These are phyloP conservation scores for Sceloporus tristichus DNA, from an alignment of 2,113 vertebrate species.

Conservation along the genomic window DNA sequence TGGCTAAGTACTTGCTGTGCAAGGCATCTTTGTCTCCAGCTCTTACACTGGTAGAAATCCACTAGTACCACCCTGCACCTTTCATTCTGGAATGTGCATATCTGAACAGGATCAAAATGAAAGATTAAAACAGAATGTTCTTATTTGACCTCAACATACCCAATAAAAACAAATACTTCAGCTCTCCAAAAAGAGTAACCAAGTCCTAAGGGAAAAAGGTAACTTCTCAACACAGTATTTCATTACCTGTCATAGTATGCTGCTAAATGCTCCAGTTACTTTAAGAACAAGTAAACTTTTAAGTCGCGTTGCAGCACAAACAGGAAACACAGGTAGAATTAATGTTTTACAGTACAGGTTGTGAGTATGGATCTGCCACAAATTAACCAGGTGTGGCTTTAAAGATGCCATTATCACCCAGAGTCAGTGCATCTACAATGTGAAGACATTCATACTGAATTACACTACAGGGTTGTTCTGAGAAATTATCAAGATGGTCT, in stretches of 20 bases:
- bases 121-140: background rate
- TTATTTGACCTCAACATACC: background rate
- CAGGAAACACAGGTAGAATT: background rate
- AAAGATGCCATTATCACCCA: background rate
- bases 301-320: background rate
- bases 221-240: background rate
- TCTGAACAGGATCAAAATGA: background rate
- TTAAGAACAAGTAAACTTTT: background rate
- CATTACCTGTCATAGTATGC: background rate
- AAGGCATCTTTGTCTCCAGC: background rate
- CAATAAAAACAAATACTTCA: background rate
- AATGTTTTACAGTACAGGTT: background rate
- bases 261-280: background rate
- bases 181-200: background rate
- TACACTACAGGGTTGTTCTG: background rate
- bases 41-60: background rate
- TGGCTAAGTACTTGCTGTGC: background rate
- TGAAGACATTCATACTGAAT: background rate
- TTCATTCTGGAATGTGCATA: background rate
- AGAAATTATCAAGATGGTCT: background rate
- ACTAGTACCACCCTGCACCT: background rate
- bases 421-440: background rate
- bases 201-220: background rate
- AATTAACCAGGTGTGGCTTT: background rate
- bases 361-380: background rate